Percentiles rank a stretch among this genome's conserved stretches.
Evolutionary conservation across 2,888 invertebrate genomes (phyloP).

Genomic region (Dryobotodes eremita): DNA sequence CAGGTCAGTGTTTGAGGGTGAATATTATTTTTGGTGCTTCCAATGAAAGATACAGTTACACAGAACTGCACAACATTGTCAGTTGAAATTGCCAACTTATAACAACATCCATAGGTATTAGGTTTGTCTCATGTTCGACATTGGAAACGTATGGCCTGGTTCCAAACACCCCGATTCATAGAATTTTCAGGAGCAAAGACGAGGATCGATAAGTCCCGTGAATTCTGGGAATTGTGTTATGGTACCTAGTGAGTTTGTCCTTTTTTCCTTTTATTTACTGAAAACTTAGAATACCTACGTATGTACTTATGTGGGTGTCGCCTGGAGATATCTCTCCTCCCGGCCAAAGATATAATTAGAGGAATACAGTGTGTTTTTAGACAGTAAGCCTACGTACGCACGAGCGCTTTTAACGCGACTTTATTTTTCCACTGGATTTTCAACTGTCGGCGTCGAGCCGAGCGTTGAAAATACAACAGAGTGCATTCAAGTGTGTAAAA

Average conservation of each 20-base stretch:
- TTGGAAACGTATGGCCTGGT: conserved; percentile 11
- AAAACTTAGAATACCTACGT: neutral
- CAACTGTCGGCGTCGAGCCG: too few relatives aligned
- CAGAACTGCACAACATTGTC: neutral
- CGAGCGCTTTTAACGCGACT: neutral
- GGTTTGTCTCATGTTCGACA: conserved; percentile 5
- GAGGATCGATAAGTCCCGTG: conserved; percentile 15
- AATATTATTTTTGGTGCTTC: neutral
- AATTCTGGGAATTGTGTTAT: conserved; percentile 34
- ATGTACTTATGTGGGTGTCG: neutral
- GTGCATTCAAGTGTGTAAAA: neutral
- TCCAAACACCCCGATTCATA: conserved; percentile 25
- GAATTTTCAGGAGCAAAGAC: conserved; percentile 26
- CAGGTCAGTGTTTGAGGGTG: neutral
- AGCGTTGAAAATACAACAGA: neutral
- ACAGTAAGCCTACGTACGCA: neutral
- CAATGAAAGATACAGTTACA: neutral
- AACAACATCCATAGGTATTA: neutral
- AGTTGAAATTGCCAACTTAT: neutral
- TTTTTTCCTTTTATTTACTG: conserved; percentile 10
- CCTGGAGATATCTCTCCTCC: neutral
- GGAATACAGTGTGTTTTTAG: neutral
- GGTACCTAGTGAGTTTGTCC: neutral
- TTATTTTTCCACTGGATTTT: too few relatives aligned
- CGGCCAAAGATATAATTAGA: neutral